These are phyloP conservation scores for Meda fulgida DNA, from an alignment of 2,797 vertebrate species.

Conservation along the genomic window DNA sequence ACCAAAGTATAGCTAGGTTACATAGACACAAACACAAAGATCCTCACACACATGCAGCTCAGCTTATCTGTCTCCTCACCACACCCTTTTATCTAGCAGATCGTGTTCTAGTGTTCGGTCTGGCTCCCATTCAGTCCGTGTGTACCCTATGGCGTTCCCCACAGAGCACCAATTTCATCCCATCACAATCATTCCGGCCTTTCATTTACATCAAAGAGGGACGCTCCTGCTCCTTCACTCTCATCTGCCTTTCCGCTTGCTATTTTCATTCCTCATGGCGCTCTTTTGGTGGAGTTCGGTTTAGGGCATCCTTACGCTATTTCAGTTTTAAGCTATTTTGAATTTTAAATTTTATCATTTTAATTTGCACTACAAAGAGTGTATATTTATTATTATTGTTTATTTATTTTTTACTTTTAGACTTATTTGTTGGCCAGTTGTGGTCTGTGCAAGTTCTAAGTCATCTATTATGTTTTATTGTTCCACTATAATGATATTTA, in stretches of 20 bases:
- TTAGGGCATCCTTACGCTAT: background rate
- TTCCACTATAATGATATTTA: too few species aligned
- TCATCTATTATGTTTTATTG: too few species aligned
- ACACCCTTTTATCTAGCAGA: slow-evolving; percentile 71
- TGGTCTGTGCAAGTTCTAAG: too few species aligned
- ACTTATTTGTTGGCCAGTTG: too few species aligned
- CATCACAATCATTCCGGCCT: slow-evolving; percentile 70
- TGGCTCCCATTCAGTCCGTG: slow-evolving; percentile 65
- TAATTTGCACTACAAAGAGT: too few species aligned
- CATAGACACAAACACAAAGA: slow-evolving; percentile 25
- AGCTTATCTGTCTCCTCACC: slow-evolving; percentile 61
- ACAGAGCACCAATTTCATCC: slow-evolving; percentile 70
- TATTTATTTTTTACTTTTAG: too few species aligned
- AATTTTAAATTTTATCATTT: too few species aligned
- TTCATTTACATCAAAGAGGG: slow-evolving; percentile 57
- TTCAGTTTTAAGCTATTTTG: background rate
- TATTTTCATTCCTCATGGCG: slow-evolving; percentile 16
- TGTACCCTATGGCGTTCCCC: slow-evolving; percentile 66
- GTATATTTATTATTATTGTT: too few species aligned
- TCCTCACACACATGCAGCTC: slow-evolving; percentile 52
- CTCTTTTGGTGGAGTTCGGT: slow-evolving; percentile 27
- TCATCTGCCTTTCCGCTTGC: slow-evolving; percentile 36
- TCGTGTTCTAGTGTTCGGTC: slow-evolving; percentile 66
- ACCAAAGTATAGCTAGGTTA: background rate
- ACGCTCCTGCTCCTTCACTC: slow-evolving; percentile 39